These are phyloP conservation scores for Standfussiana lucernea DNA, from an alignment of 2,888 invertebrate genomes.

Conservation along the genomic window DNA sequence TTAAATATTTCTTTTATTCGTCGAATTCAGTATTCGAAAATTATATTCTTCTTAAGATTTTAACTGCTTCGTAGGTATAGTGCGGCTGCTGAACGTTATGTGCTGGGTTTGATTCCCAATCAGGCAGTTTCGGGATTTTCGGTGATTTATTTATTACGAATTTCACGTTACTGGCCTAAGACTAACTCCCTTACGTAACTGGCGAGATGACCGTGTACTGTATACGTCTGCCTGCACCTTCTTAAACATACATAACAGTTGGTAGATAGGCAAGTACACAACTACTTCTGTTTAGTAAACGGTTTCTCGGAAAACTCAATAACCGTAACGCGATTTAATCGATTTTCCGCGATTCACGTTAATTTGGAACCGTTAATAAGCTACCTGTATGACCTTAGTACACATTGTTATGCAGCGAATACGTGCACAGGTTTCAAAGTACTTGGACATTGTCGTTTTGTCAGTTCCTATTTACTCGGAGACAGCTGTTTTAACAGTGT, in stretches of 20 bases:
- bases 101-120: neutral
- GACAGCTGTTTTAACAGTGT: slow-evolving; percentile 18
- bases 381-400: slow-evolving; percentile 24
- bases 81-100: neutral
- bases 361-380: slow-evolving; percentile 35
- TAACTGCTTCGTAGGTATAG: neutral
- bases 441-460: neutral
- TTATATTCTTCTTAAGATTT: neutral
- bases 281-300: slow-evolving; percentile 2
- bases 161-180: neutral
- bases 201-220: neutral
- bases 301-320: slow-evolving; percentile 19
- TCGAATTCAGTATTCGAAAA: neutral
- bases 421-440: slow-evolving; percentile 8
- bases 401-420: slow-evolving; percentile 9
- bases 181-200: neutral
- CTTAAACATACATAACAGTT: too few relatives aligned
- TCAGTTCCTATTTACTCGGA: slow-evolving; percentile 5
- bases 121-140: neutral
- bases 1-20: neutral
- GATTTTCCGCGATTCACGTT: slow-evolving; percentile 53
- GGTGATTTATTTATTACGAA: too few relatives aligned
- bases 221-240: neutral
- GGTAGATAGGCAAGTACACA: neutral
- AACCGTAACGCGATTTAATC: slow-evolving; percentile 35